Percentiles rank a stretch among this genome's conserved stretches.
phyloP scores from a whole-genome alignment of 1,140 invertebrate genomes.

The Papilio polytes region DNA sequence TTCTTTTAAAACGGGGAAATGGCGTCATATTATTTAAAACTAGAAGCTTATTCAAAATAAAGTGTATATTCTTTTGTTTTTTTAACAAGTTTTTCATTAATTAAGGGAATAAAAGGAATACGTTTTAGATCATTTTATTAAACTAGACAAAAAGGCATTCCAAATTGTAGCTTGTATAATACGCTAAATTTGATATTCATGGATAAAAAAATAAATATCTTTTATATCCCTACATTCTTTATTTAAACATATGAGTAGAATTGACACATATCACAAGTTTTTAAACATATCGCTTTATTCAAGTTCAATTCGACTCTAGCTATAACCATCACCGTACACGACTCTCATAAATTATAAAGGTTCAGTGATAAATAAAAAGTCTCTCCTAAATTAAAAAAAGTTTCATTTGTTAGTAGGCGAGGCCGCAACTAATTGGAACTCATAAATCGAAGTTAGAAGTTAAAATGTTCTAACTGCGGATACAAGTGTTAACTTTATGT shows the following conservation, averaged over 20 bases:
- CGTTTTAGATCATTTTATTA: too few species aligned
- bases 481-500: background rate
- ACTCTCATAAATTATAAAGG: background rate
- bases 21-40: background rate
- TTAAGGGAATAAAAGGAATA: too few species aligned
- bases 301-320: background rate
- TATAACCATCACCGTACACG: background rate
- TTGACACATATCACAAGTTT: too few species aligned
- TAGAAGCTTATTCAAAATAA: background rate
- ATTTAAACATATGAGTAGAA: too few species aligned
- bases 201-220: too few species aligned
- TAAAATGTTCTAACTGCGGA: slow-evolving; percentile 1
- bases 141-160: too few species aligned
- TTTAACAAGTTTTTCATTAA: too few species aligned
- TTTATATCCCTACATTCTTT: too few species aligned
- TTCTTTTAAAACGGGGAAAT: background rate
- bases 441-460: slow-evolving; percentile 28
- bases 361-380: slow-evolving; percentile 18
- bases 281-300: background rate
- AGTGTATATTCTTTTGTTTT: background rate
- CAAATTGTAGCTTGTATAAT: too few species aligned
- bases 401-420: slow-evolving; percentile 21
- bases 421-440: slow-evolving; percentile 18
- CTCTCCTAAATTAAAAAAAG: slow-evolving; percentile 14
- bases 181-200: too few species aligned